Evolutionary conservation across 2,888 invertebrate species (phyloP), one percentile per base, ranked within the genome.

Genomic region (Synanthedon tipuliformis): DNA sequence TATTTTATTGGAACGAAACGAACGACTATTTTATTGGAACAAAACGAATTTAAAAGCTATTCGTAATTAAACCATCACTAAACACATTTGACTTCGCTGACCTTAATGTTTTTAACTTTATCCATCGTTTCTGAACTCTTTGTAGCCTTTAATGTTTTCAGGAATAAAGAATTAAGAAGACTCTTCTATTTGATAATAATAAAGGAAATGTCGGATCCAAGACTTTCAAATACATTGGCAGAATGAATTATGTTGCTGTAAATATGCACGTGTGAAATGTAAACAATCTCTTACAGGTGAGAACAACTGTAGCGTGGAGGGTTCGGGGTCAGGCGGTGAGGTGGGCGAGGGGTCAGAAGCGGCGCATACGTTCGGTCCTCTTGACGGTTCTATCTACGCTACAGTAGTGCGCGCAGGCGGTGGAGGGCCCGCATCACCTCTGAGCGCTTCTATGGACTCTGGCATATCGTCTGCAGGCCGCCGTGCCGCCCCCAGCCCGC

Each of bases 361-460:
- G 40, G 89, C 84, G 61, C 94, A 94, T 80, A 94, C 94, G 50
- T 93, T 93, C 76, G 95, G 95, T 48, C 95, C 95, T 50, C 88
- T 95, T 66, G 95, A 96, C 92, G 96, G 96, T 64, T 95, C 95
- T 68, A 91, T 96, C 68, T 96, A 96, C 90, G 95, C 96, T 61
- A 91, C 91, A 54, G 91, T 92, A 61, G 81, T 85, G 64, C 81
- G 88, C 62, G 78, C 79, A 61, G 78, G 78, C 65, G 79, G 83
- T 63, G 79, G 83, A 63, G 81, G 82, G 59, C 79, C 81, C 53
- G 89, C 91, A 65, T 92, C 93, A 71, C 92, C 93, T 67, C 91
- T 94, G 81, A 94, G 94, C 69, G 93, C 94, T 77, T 95, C 95
- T 81, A 94, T 95, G 93, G 95, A 95, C 89, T 95, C 95, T 66